Percentiles rank a stretch among this genome's conserved stretches.
These are phyloP conservation scores for Siderastrea radians DNA, from an alignment of 92 coral and sea anemone genomes.

Conservation along the genomic window DNA sequence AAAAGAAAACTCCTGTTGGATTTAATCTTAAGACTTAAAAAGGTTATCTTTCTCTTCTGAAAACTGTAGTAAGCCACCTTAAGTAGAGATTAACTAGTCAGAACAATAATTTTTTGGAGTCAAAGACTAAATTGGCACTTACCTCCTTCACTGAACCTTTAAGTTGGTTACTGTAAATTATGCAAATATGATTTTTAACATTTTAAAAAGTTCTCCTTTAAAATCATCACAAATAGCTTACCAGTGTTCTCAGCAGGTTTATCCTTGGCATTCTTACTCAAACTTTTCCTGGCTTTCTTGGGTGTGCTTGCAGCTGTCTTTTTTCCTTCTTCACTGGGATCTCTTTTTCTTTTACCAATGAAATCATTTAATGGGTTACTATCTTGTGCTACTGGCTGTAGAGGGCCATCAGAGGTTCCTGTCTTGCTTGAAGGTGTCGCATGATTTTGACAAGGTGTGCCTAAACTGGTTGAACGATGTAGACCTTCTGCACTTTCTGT, in stretches of 20 bases:
- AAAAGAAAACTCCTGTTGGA: too few species aligned
- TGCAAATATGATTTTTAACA: too few species aligned
- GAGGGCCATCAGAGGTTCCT: not conserved
- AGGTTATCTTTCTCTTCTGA: too few species aligned
- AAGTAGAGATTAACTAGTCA: too few species aligned
- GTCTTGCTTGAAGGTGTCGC: not conserved
- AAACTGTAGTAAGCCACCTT: too few species aligned
- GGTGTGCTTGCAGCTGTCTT: not conserved
- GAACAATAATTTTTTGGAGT: too few species aligned
- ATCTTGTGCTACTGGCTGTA: not conserved
- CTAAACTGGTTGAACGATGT: not conserved
- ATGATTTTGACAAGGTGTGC: not conserved
- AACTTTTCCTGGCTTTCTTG: constrained; percentile 25
- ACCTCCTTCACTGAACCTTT: too few species aligned
- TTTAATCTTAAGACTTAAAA: too few species aligned
- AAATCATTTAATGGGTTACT: not conserved
- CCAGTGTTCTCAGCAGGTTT: constrained; percentile 15
- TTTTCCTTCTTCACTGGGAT: not conserved
- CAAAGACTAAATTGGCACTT: too few species aligned
- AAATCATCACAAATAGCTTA: not conserved
- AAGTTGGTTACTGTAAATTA: too few species aligned
- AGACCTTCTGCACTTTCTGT: not conserved
- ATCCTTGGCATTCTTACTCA: constrained; percentile 13
- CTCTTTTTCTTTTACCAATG: constrained; percentile 31
- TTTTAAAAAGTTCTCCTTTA: not conserved